phyloP scores from a whole-genome alignment of 2,113 vertebrate species.

The Pitta sordida region DNA sequence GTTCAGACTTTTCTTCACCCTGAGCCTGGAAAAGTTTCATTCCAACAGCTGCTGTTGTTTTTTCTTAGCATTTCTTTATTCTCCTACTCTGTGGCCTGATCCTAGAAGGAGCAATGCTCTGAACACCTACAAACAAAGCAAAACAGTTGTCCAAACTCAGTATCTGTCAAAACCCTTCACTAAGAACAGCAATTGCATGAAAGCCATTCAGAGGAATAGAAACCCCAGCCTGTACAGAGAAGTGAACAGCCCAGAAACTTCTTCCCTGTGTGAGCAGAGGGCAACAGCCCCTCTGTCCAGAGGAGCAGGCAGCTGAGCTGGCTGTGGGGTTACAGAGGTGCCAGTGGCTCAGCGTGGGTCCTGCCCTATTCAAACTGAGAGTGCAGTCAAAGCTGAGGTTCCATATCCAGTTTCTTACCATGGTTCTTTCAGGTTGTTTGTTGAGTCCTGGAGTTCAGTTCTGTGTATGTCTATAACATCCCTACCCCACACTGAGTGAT shows the following conservation, averaged over 20 bases:
- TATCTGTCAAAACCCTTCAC: neutral
- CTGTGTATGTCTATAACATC: neutral
- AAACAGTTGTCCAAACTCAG: neutral
- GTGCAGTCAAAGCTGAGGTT: neutral
- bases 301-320: neutral
- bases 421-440: fast-evolving
- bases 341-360: fast-evolving
- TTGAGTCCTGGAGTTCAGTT: neutral
- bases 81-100: neutral
- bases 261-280: neutral
- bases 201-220: neutral
- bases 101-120: neutral
- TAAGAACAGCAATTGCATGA: neutral
- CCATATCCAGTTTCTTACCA: neutral
- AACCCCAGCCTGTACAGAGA: neutral
- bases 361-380: neutral
- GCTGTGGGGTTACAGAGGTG: fast-evolving
- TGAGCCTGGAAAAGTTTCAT: neutral
- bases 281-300: fast-evolving
- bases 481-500: fast-evolving
- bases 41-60: neutral
- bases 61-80: neutral
- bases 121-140: neutral
- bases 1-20: neutral
- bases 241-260: neutral